Base-by-base conservation (phyloP, 2,888 invertebrate species). In the Drosophila phalerata region DNA sequence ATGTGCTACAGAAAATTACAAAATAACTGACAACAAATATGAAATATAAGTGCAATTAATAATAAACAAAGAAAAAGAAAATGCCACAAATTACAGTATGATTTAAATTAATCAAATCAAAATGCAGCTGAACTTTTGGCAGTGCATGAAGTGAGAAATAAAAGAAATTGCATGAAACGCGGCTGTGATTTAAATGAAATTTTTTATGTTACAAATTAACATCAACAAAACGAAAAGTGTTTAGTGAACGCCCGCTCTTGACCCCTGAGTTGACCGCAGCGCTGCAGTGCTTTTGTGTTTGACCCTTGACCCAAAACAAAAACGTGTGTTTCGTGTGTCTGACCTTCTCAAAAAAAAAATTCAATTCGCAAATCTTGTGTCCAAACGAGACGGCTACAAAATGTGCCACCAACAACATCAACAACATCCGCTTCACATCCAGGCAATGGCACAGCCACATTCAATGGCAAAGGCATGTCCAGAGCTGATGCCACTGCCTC, bases 231-330 rank as follows among this genome's bases (percentile, higher is more conserved):
- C 15, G 19, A 22, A 61, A 65, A 45, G 73, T 78, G 69, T 73
- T 72, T 69, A 67, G 83, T 79, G 69, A 43, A 60, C 47, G 45
- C 51, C 73, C 64, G 28, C 64, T 75, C 47, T 69, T 64, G 66
- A 69, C 68, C 74, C 56, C 62, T 64, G 57, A 69, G 84, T 85
- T 86, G 88, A 55, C 81, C 86, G 84, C 84, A 85, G 84, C 88
- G 84, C 84, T 81, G 68, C 9, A 63, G 77, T 73, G 71, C 49
- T 67, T 75, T 79, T 81, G 76, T 81, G 81, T 73, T 73, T 57
- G 34, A 43, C 79, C 85, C 80, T 62, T 63, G 53, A 58, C 67
- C 64, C 52, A 40, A 9, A 17, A 28, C 17, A 40, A 57, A 56
- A 22, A 30, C 32, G 56, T 34, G 49, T 34, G 45, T 25, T 49